Evolutionary conservation across 2,888 invertebrate genomes (phyloP).

Genomic region (Pseudococcus longispinus): DNA sequence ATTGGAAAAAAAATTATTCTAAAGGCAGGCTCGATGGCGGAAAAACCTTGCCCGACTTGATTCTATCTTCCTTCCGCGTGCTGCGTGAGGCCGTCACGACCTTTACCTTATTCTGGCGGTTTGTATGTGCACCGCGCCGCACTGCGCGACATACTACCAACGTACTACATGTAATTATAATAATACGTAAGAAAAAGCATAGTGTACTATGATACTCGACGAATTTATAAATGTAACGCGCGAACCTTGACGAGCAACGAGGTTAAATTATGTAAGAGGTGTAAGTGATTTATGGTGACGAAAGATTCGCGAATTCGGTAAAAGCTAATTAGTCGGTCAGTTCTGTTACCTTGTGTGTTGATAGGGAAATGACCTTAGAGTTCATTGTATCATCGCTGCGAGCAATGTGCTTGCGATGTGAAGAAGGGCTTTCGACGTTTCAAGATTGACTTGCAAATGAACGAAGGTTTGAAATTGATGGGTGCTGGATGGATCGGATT

Average conservation of each 20-base stretch:
- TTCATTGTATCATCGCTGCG: constrained; percentile 8
- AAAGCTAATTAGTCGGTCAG: constrained; percentile 15
- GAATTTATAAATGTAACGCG: background rate
- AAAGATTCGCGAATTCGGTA: constrained; percentile 25
- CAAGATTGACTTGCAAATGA: background rate
- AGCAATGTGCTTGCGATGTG: background rate
- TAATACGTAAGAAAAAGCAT: background rate
- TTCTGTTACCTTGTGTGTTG: background rate
- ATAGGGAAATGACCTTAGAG: constrained; percentile 21
- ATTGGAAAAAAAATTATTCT: constrained; percentile 8
- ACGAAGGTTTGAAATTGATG: background rate
- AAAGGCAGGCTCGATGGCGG: background rate
- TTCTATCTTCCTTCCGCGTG: constrained; percentile 53
- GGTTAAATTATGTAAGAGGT: constrained; percentile 36
- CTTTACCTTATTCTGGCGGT: constrained; percentile 51
- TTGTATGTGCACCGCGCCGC: background rate
- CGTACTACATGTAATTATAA: background rate
- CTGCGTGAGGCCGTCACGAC: constrained; percentile 51
- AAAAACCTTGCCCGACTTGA: constrained; percentile 46
- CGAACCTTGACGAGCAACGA: constrained; percentile 48
- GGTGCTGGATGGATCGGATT: background rate
- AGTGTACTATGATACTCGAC: background rate
- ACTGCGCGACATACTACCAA: background rate
- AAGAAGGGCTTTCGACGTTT: background rate
- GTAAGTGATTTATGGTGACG: constrained; percentile 20